Conservation (phyloP, 2,113 vertebrate genomes). For the Neolamprologus ventralis region DNA sequence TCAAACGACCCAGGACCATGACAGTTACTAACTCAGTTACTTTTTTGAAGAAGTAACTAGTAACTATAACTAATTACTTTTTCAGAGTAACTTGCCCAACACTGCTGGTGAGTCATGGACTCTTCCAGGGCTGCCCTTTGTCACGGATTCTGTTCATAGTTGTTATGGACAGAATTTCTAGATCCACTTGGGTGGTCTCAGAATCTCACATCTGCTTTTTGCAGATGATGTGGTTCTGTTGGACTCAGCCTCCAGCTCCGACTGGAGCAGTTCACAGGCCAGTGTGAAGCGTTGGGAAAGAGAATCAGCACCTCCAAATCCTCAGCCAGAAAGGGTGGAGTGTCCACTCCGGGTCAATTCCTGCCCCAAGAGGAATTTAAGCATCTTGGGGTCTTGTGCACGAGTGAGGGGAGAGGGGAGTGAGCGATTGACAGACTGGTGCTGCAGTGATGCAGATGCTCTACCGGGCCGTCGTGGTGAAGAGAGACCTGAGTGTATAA, state of each 20-base stretch:
- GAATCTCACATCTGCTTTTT: not conserved
- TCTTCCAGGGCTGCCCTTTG: not conserved
- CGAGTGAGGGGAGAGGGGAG: not conserved
- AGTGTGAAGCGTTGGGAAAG: not conserved
- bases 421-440: not conserved
- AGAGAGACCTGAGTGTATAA: not conserved
- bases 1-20: not conserved
- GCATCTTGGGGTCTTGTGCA: not conserved
- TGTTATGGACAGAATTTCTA: not conserved
- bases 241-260: not conserved
- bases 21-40: not conserved
- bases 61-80: not conserved
- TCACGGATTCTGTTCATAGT: not conserved
- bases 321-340: accelerated
- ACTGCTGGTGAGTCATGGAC: not conserved
- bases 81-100: not conserved
- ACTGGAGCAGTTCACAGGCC: not conserved
- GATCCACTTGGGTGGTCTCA: not conserved
- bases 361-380: not conserved
- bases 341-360: not conserved
- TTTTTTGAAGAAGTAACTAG: not conserved
- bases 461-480: accelerated
- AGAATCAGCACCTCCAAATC: not conserved
- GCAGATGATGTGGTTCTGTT: not conserved
- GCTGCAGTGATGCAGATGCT: not conserved